These are phyloP conservation scores for Xestia rhomboidea DNA, from an alignment of 2,888 invertebrate species.

Conservation along the genomic window DNA sequence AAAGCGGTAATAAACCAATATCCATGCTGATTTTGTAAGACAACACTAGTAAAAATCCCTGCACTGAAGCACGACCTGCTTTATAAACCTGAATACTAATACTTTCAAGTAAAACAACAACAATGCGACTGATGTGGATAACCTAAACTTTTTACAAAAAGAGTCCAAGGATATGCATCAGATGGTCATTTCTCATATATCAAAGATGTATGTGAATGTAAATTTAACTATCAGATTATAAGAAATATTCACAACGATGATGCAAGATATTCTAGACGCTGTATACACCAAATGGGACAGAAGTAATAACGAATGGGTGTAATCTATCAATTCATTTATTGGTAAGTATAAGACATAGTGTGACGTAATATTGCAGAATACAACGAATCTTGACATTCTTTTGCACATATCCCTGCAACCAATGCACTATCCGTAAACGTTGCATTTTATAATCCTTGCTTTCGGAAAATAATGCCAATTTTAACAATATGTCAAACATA, in stretches of 20 bases:
- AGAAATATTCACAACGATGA: background rate
- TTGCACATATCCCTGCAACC: slow-evolving; percentile 88
- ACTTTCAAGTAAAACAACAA: background rate
- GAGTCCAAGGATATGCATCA: background rate
- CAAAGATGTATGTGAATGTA: background rate
- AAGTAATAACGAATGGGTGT: background rate
- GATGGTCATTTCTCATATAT: too few species aligned
- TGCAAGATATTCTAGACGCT: background rate
- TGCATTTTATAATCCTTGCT: slow-evolving; percentile 84
- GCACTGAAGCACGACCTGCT: slow-evolving; percentile 40
- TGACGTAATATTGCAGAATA: slow-evolving; percentile 83
- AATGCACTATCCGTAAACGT: slow-evolving; percentile 85
- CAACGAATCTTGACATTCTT: slow-evolving; percentile 80
- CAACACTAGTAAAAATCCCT: slow-evolving; percentile 8
- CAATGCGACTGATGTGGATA: too few species aligned
- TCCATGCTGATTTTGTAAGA: slow-evolving; percentile 5
- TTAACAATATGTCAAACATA: slow-evolving; percentile 76
- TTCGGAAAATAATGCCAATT: slow-evolving; percentile 90
- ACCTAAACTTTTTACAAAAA: background rate
- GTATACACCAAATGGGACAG: background rate
- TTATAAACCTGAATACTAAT: slow-evolving; percentile 15
- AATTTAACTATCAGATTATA: background rate
- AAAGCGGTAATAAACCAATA: background rate
- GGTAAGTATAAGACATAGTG: slow-evolving; percentile 78
- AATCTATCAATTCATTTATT: background rate